A percentile compares a stretch with the other conserved stretches of the same genome.
Evolutionary conservation across 2,888 invertebrate genomes (phyloP).

Genomic region (Dryadula phaetusa): DNA sequence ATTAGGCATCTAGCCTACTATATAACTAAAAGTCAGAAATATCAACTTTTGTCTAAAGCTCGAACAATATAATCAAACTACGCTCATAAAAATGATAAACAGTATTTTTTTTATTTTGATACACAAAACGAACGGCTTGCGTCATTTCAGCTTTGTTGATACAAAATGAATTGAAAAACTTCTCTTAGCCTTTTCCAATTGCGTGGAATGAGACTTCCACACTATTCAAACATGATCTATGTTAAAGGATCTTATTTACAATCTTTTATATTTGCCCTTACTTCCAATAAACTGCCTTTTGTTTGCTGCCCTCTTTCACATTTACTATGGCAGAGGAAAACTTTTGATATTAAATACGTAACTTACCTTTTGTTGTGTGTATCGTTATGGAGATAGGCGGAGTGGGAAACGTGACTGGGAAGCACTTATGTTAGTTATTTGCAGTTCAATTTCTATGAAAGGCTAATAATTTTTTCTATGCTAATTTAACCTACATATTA

Average conservation of each 20-base stretch:
- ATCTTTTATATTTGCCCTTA: constrained; percentile 34
- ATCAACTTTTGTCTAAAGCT: no score
- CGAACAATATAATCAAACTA: neutral
- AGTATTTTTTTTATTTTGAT: neutral
- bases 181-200: constrained; percentile 22
- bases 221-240: constrained; percentile 31
- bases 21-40: no score
- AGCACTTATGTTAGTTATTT: neutral
- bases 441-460: neutral
- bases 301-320: constrained; percentile 33
- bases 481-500: no score
- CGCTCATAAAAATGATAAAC: neutral
- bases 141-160: constrained; percentile 5
- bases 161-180: constrained; percentile 12
- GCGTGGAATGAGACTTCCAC: constrained; percentile 31
- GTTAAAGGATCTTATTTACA: constrained; percentile 33
- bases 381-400: neutral
- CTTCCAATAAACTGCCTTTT: constrained; percentile 42
- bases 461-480: no score
- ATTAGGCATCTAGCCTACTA: no score
- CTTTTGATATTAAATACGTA: constrained; percentile 17
- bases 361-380: neutral
- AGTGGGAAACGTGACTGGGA: neutral
- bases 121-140: neutral
- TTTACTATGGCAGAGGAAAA: constrained; percentile 8